These are phyloP conservation scores for Iphiclides podalirius DNA, from an alignment of 2,888 invertebrate species.

Conservation along the genomic window DNA sequence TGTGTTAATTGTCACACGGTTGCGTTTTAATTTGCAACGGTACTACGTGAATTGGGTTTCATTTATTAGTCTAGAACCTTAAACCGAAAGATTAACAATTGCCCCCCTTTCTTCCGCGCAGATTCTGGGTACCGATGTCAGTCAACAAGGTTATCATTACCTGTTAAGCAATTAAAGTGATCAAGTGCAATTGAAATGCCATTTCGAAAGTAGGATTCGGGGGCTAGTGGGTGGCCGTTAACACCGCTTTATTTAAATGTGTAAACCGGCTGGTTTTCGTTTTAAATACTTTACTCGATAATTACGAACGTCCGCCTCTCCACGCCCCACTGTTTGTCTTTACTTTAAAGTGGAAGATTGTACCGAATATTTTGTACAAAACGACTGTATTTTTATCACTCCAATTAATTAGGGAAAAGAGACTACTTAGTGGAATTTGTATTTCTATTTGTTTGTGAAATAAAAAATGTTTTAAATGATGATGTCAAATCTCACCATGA, in stretches of 20 bases:
- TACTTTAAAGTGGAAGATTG: constrained; percentile 1
- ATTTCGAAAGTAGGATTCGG: constrained; percentile 14
- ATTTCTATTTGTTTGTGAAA: background rate
- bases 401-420: no score
- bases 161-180: constrained; percentile 17
- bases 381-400: no score
- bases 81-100: constrained; percentile 2
- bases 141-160: constrained; percentile 20
- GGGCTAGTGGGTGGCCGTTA: constrained; percentile 4
- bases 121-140: constrained; percentile 8
- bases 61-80: constrained; percentile 5
- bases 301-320: background rate
- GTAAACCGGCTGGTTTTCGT: background rate
- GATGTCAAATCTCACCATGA: no score
- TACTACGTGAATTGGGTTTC: background rate
- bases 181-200: constrained; percentile 19
- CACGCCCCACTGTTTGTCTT: constrained; percentile 1
- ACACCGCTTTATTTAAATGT: constrained; percentile 4
- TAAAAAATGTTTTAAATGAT: no score
- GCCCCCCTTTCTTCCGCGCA: constrained; percentile 9
- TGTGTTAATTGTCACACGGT: constrained; percentile 4
- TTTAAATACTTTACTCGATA: background rate
- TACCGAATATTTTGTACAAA: no score
- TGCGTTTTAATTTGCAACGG: constrained; percentile 8
- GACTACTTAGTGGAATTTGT: no score